These are phyloP conservation scores for Columba guinea DNA, from an alignment of 2,797 vertebrate genomes.

Conservation along the genomic window DNA sequence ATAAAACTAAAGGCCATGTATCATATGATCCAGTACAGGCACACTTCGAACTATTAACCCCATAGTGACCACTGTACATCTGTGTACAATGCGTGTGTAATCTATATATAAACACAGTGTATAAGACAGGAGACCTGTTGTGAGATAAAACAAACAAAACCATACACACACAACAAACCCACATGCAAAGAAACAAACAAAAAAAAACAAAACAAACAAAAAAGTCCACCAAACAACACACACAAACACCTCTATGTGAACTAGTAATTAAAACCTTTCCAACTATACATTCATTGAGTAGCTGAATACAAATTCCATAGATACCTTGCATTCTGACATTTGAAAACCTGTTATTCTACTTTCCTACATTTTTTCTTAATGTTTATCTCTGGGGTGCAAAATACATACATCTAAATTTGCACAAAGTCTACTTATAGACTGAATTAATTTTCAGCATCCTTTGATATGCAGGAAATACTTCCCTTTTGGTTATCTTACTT, in stretches of 20 bases:
- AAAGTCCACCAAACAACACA: no score
- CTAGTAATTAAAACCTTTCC: not conserved
- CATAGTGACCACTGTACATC: not conserved
- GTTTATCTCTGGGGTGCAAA: not conserved
- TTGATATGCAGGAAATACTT: not conserved
- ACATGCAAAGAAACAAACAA: no score
- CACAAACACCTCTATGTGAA: not conserved
- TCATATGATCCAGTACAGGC: not conserved
- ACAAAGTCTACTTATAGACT: not conserved
- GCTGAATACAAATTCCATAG: not conserved
- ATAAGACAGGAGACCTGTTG: not conserved
- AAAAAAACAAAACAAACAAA: no score
- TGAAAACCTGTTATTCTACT: not conserved
- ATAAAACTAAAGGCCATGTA: not conserved
- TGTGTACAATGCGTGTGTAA: not conserved
- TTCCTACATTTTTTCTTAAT: not conserved
- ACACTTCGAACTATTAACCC: not conserved
- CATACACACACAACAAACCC: no score
- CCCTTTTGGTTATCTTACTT: not conserved
- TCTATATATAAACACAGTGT: not conserved
- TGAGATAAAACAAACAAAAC: not conserved
- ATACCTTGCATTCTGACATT: not conserved
- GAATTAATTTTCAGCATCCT: not conserved
- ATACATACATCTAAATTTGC: not conserved
- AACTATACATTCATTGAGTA: not conserved